Conservation (phyloP, 2,113 vertebrate species). For the Phrynosoma platyrhinos region DNA sequence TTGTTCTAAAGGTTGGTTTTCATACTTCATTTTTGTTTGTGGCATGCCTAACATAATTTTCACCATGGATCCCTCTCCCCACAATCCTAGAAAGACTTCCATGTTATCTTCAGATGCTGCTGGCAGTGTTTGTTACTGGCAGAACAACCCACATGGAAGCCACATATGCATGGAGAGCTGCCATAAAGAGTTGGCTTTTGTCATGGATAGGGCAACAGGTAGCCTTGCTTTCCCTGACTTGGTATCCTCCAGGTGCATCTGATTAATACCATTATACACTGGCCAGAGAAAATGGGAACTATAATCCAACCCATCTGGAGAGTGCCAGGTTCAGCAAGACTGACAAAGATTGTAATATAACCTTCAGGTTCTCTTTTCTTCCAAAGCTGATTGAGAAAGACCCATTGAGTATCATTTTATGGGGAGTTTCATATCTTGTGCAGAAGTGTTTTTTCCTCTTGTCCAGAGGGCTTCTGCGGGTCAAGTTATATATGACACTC, state of each 20-base stretch:
- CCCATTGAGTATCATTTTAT: background rate
- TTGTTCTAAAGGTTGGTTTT: too few species aligned
- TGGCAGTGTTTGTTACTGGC: background rate
- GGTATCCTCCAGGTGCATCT: background rate
- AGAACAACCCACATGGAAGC: background rate
- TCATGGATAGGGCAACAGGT: background rate
- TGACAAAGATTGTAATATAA: too few species aligned
- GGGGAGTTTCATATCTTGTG: background rate
- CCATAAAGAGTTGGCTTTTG: background rate
- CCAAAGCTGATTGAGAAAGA: background rate
- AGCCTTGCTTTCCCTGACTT: background rate
- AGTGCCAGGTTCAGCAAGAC: background rate
- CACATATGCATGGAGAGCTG: background rate
- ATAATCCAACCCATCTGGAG: background rate
- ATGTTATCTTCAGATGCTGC: background rate
- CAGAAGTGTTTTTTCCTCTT: background rate
- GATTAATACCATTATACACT: background rate
- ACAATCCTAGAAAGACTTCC: background rate
- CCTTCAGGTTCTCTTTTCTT: background rate
- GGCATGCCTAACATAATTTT: background rate
- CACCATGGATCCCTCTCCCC: background rate
- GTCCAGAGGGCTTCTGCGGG: too few species aligned
- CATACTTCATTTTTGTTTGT: too few species aligned
- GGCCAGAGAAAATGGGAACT: background rate
- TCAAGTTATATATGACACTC: too few species aligned